Conservation (phyloP, 1,140 invertebrate species). For the Drosophila guanche region DNA sequence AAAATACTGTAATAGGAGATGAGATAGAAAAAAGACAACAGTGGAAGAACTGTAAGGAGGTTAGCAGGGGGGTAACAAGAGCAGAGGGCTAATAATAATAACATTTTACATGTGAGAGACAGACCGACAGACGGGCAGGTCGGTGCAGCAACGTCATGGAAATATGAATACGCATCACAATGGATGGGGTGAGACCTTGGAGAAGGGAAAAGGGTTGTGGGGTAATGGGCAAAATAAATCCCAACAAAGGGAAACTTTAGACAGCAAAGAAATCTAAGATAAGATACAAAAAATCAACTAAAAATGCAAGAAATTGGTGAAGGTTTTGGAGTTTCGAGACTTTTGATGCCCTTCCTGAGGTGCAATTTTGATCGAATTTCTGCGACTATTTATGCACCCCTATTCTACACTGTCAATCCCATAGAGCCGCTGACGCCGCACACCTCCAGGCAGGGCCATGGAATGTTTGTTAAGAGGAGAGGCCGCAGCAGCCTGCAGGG, state of each 20-base stretch:
- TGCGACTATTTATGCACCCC: too few relatives aligned
- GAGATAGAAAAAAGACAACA: constrained; percentile 22
- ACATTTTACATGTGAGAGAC: constrained; percentile 37
- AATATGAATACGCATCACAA: constrained; percentile 42
- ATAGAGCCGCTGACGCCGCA: too few relatives aligned
- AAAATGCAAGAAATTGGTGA: too few relatives aligned
- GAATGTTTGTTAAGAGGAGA: constrained; percentile 22
- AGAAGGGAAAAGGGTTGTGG: not conserved
- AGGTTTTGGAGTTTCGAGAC: too few relatives aligned
- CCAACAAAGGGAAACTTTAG: too few relatives aligned
- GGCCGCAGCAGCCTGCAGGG: too few relatives aligned
- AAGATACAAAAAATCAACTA: too few relatives aligned
- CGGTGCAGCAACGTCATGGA: constrained; percentile 9
- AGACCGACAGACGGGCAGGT: constrained; percentile 5
- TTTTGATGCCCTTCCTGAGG: not conserved
- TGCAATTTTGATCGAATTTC: too few relatives aligned
- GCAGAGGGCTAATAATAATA: constrained; percentile 45
- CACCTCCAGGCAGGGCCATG: not conserved
- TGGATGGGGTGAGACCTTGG: constrained; percentile 17
- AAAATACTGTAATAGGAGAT: constrained; percentile 34
- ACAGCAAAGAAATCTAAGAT: too few relatives aligned
- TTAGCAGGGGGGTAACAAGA: constrained; percentile 16
- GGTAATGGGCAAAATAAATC: too few relatives aligned
- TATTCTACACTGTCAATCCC: too few relatives aligned
- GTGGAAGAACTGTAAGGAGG: not conserved